Evolutionary conservation across 1,140 invertebrate species (phyloP).

Genomic region (Drosophila pectinifera): DNA sequence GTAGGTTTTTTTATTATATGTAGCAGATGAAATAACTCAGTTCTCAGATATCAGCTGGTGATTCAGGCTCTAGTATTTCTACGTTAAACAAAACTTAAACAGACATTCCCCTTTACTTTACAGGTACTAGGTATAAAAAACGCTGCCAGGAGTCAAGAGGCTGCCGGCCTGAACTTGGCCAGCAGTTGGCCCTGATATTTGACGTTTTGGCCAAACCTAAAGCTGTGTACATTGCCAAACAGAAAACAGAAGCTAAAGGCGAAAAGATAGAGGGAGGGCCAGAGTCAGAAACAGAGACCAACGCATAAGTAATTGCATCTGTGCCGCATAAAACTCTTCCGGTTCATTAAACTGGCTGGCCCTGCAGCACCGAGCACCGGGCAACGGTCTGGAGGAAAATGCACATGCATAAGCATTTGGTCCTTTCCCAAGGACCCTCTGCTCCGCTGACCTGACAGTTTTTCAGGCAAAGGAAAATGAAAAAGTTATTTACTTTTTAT

Average conservation of each 20-base stretch:
- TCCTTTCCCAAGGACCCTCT: constrained; percentile 13
- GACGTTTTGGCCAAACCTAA: constrained; percentile 56
- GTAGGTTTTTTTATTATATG: no score
- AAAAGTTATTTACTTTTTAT: constrained; percentile 1
- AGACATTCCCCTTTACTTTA: neutral
- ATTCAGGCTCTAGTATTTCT: neutral
- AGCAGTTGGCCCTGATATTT: constrained; percentile 53
- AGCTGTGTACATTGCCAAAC: constrained; percentile 38
- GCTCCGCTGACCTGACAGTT: constrained; percentile 16
- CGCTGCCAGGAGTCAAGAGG: neutral
- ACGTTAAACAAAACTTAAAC: neutral
- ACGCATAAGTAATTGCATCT: constrained; percentile 67
- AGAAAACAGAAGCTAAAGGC: constrained; percentile 8
- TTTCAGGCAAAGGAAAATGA: neutral
- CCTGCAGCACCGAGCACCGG: constrained; percentile 26
- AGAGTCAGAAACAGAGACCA: constrained; percentile 6
- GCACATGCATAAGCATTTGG: constrained; percentile 32
- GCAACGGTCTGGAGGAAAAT: constrained; percentile 10
- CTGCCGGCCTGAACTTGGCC: constrained; percentile 12
- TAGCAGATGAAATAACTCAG: no score
- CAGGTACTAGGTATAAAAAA: neutral
- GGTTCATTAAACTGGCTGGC: constrained; percentile 66
- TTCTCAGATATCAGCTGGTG: neutral
- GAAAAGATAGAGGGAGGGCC: neutral
- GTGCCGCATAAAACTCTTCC: constrained; percentile 72